Conservation (phyloP, 2,113 vertebrate genomes). For the Polyodon spathula region DNA sequence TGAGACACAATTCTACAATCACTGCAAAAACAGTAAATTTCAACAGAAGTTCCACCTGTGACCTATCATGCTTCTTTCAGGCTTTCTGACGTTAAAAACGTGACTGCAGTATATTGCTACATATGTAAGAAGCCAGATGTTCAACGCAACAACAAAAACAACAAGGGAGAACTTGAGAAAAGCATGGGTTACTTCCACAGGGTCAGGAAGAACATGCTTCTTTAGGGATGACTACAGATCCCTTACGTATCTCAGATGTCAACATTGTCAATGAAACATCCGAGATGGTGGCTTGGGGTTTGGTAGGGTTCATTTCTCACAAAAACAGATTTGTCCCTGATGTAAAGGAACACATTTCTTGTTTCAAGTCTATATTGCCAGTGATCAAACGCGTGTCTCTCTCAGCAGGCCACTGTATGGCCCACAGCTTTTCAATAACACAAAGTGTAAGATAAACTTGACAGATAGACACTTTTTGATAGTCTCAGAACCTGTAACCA, state of each 20-base stretch:
- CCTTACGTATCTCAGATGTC: not conserved
- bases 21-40: too few species aligned
- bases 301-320: conserved; percentile 33
- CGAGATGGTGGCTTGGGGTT: conserved; percentile 27
- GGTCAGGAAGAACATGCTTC: too few species aligned
- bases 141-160: too few species aligned
- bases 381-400: conserved; percentile 25
- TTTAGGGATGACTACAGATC: not conserved
- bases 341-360: conserved; percentile 38
- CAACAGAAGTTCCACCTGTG: too few species aligned
- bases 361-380: conserved; percentile 40
- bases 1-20: too few species aligned
- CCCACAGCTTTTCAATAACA: conserved; percentile 38
- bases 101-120: too few species aligned
- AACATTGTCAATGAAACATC: conserved; percentile 6
- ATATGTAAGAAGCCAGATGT: too few species aligned
- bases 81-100: too few species aligned
- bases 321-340: conserved; percentile 27
- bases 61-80: too few species aligned
- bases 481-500: conserved; percentile 53
- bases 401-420: conserved; percentile 36
- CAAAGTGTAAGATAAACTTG: conserved; percentile 58
- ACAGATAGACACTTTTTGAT: conserved; percentile 64
- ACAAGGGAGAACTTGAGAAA: too few species aligned
- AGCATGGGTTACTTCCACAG: too few species aligned